These are phyloP conservation scores for Tineola bisselliella DNA, from an alignment of 2,888 invertebrate species.

Conservation along the genomic window DNA sequence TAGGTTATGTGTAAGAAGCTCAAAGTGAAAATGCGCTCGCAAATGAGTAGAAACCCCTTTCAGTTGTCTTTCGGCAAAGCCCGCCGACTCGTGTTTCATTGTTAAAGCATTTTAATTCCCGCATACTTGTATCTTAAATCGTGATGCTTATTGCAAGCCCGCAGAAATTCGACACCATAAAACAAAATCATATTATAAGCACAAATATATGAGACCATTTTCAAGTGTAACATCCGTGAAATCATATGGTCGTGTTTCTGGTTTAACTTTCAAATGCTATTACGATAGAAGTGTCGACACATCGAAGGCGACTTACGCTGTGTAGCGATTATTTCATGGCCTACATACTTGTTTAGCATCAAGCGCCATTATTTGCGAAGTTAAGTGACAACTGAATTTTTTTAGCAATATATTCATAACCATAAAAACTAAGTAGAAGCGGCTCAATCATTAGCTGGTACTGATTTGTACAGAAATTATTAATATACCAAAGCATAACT, in stretches of 20 bases:
- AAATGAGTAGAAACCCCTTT: constrained; percentile 1
- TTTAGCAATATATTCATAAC: too few relatives aligned
- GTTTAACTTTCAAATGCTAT: too few relatives aligned
- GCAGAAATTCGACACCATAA: too few relatives aligned
- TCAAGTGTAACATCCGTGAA: too few relatives aligned
- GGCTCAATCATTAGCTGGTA: background rate
- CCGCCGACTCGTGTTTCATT: background rate
- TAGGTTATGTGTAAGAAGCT: background rate
- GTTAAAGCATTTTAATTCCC: background rate
- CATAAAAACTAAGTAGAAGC: background rate
- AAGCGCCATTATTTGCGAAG: too few relatives aligned
- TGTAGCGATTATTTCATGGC: too few relatives aligned
- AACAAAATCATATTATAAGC: background rate
- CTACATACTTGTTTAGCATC: too few relatives aligned
- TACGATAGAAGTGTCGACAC: too few relatives aligned
- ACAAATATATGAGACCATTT: too few relatives aligned
- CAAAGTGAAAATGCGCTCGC: constrained; percentile 1
- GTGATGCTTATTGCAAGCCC: background rate
- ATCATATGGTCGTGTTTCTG: too few relatives aligned
- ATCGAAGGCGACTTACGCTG: too few relatives aligned
- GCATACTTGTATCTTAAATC: background rate
- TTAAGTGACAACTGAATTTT: too few relatives aligned
- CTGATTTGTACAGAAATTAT: background rate
- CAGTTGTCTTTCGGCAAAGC: background rate
- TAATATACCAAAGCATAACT: background rate